Evolutionary conservation across 2,113 vertebrate genomes (phyloP).

Genomic region (Gnathonemus longibarbis): DNA sequence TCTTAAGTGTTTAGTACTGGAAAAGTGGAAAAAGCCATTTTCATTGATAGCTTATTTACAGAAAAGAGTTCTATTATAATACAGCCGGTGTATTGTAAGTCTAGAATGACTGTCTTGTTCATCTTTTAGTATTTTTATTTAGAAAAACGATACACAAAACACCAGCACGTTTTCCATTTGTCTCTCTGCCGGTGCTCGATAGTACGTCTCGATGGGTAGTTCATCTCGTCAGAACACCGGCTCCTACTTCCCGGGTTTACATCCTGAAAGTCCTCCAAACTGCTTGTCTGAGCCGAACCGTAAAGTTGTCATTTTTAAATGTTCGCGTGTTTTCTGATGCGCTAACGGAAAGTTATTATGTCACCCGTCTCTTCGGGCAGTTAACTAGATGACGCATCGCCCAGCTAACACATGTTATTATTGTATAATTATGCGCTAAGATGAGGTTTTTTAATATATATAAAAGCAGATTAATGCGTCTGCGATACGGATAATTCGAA

Average conservation of each 20-base stretch:
- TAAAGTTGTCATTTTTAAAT: background rate
- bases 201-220: too few species aligned
- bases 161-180: background rate
- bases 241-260: background rate
- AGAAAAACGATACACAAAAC: background rate
- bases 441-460: background rate
- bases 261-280: background rate
- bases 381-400: background rate
- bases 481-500: background rate
- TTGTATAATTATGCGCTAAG: background rate
- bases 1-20: background rate
- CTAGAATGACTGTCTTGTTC: background rate
- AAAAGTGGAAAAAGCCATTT: background rate
- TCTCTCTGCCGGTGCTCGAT: background rate
- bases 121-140: background rate
- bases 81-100: background rate
- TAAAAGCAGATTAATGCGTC: background rate
- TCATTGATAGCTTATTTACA: background rate
- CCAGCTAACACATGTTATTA: background rate
- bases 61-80: background rate
- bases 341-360: background rate
- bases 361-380: background rate
- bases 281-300: background rate
- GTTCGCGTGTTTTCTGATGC: background rate
- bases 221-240: too few species aligned